Conservation (phyloP, 2,888 invertebrate species). For the Quadriops clusia region DNA sequence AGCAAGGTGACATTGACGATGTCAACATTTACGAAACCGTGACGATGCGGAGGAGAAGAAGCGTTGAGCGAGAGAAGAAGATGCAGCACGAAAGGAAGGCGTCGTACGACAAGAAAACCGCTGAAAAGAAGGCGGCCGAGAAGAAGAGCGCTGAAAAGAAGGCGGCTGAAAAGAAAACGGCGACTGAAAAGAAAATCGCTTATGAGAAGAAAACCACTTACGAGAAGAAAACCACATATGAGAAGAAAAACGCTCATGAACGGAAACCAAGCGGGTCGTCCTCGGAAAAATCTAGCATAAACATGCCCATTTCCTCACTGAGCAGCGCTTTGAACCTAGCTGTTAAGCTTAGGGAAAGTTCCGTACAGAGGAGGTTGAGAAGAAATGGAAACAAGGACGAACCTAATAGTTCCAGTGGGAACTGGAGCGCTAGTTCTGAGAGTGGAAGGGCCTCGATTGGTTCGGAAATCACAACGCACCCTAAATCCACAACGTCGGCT, state of each 20-base stretch:
- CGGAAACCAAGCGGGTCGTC: conserved; percentile 62
- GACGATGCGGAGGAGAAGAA: conserved; percentile 48
- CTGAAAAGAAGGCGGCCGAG: no score
- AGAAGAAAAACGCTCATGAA: conserved; percentile 59
- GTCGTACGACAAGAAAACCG: conserved; percentile 18
- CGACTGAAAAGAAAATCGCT: no score
- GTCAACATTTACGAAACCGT: conserved; percentile 55
- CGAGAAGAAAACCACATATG: no score
- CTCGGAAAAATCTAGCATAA: conserved; percentile 55
- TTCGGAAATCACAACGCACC: conserved; percentile 65
- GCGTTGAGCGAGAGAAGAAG: conserved; percentile 47
- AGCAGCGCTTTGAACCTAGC: conserved; percentile 47
- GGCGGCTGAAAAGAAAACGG: no score
- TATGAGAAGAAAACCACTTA: no score
- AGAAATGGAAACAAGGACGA: conserved; percentile 63
- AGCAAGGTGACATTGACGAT: conserved; percentile 50
- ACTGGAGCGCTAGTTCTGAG: conserved; percentile 90
- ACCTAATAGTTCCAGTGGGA: conserved; percentile 82
- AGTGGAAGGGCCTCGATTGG: conserved; percentile 77
- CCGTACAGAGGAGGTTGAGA: conserved; percentile 57
- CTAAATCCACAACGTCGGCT: conserved; percentile 56
- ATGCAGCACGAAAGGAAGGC: conserved; percentile 67
- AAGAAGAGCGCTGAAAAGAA: no score
- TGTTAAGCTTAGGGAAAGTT: conserved; percentile 67
- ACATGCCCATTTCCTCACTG: conserved; percentile 41